Evolutionary conservation across 1,140 invertebrate genomes (phyloP).

Genomic region (Nasonia giraulti): DNA sequence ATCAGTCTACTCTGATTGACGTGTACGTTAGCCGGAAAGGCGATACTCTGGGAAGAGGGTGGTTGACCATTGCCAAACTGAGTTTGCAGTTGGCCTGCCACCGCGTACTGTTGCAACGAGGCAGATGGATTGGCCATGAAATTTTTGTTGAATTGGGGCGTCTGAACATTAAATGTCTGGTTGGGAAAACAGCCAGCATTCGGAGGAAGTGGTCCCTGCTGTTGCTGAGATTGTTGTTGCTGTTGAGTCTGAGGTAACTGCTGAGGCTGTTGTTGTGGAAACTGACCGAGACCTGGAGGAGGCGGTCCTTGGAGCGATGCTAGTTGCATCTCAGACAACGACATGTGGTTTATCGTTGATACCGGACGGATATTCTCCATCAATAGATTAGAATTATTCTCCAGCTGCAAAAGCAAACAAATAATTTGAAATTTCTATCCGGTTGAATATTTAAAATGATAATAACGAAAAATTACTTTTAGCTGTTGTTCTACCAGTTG

Average conservation of each 20-base stretch:
- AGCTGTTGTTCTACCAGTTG: neutral
- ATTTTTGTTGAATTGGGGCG: slow-evolving; percentile 64
- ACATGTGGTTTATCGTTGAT: neutral
- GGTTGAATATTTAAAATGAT: neutral
- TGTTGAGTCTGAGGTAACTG: slow-evolving; percentile 10
- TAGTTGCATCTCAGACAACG: slow-evolving; percentile 5
- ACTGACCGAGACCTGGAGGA: slow-evolving; percentile 5
- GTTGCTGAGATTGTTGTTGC: slow-evolving; percentile 47
- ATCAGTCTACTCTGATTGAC: slow-evolving; percentile 55
- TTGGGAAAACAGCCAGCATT: slow-evolving; percentile 56
- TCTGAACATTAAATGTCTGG: slow-evolving; percentile 64
- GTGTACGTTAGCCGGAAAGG: neutral
- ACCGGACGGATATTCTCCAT: neutral
- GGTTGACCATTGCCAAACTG: slow-evolving; percentile 40
- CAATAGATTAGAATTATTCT: slow-evolving; percentile 14
- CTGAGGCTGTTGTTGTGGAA: slow-evolving; percentile 31
- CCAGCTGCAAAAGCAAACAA: slow-evolving; percentile 4
- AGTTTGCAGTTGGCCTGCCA: slow-evolving; percentile 26
- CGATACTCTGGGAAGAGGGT: slow-evolving; percentile 5
- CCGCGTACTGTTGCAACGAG: slow-evolving; percentile 48
- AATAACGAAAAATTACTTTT: slow-evolving; percentile 1
- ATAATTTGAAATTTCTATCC: neutral
- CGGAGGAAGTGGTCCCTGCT: slow-evolving; percentile 15
- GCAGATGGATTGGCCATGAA: slow-evolving; percentile 55
- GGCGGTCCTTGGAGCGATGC: neutral